A percentile compares a stretch with the other conserved stretches of the same genome.
Evolutionary conservation across 2,888 invertebrate species (phyloP).

Genomic region (Cosmopolites sordidus): DNA sequence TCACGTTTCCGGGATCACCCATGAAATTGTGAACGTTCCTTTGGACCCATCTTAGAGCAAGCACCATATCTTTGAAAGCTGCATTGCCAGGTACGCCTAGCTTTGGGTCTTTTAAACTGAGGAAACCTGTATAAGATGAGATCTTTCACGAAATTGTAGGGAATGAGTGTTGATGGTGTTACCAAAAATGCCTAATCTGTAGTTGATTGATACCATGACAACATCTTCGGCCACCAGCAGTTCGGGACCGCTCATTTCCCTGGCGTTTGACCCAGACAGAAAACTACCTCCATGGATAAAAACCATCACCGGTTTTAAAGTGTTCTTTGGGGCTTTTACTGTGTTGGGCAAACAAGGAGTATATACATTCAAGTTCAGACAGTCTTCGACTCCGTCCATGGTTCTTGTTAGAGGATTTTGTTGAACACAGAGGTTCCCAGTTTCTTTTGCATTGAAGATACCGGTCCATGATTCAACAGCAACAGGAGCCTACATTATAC

Average conservation of each 20-base stretch:
- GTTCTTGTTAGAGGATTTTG: conserved; percentile 14
- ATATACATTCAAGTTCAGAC: conserved; percentile 29
- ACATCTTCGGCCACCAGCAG: conserved; percentile 50
- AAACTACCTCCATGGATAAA: conserved; percentile 54
- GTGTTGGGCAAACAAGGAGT: conserved; percentile 19
- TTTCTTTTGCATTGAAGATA: conserved; percentile 32
- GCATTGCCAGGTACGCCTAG: conserved; percentile 53
- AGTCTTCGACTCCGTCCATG: conserved; percentile 30
- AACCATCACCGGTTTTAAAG: conserved; percentile 45
- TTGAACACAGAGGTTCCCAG: conserved; percentile 26
- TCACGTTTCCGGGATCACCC: conserved; percentile 43
- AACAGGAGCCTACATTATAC: conserved; percentile 35
- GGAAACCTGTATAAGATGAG: conserved; percentile 51
- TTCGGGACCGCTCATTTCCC: conserved; percentile 46
- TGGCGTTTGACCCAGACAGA: conserved; percentile 46
- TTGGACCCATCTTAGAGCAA: conserved; percentile 53
- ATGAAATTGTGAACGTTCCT: conserved; percentile 45
- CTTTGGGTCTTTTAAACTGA: conserved; percentile 48
- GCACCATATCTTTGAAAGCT: conserved; percentile 52
- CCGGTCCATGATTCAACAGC: conserved; percentile 35
- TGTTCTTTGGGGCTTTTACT: neutral
- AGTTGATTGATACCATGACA: conserved; percentile 49
- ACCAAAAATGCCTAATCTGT: conserved; percentile 50
- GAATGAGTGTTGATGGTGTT: too few relatives aligned
- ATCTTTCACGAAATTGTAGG: too few relatives aligned